Evolutionary conservation across 2,888 invertebrate genomes (phyloP).

Genomic region (Ernsta delagoae): DNA sequence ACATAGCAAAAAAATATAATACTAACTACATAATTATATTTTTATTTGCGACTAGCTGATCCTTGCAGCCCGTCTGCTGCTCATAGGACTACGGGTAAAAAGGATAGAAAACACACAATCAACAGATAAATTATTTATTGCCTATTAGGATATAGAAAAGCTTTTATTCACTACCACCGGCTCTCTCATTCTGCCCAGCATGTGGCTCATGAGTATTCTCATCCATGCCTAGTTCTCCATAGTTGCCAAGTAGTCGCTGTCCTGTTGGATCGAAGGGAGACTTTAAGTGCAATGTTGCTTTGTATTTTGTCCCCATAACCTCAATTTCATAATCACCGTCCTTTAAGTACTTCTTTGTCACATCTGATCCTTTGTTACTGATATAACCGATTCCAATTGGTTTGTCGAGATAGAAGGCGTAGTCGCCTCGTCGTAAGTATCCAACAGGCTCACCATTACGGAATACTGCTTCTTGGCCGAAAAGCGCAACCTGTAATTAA

Average conservation of each 20-base stretch:
- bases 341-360: conserved; percentile 88
- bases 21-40: no score
- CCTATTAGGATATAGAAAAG: conserved; percentile 54
- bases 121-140: conserved; percentile 34
- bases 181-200: conserved; percentile 75
- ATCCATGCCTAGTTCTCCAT: conserved; percentile 74
- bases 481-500: conserved; percentile 86
- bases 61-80: no score
- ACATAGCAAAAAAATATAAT: no score
- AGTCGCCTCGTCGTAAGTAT: conserved; percentile 92
- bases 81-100: no score
- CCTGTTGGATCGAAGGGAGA: conserved; percentile 94
- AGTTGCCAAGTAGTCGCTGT: conserved; percentile 89
- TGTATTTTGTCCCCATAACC: conserved; percentile 89
- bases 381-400: conserved; percentile 86
- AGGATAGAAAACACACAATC: background rate
- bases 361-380: conserved; percentile 81
- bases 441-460: conserved; percentile 91
- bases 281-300: conserved; percentile 88
- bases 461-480: conserved; percentile 94
- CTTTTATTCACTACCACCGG: conserved; percentile 78
- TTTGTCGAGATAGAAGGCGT: conserved; percentile 85
- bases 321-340: conserved; percentile 92
- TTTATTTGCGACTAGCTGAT: no score
- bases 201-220: conserved; percentile 76